phyloP scores from a whole-genome alignment of 1,140 invertebrate species.

The Polyergus mexicanus region DNA sequence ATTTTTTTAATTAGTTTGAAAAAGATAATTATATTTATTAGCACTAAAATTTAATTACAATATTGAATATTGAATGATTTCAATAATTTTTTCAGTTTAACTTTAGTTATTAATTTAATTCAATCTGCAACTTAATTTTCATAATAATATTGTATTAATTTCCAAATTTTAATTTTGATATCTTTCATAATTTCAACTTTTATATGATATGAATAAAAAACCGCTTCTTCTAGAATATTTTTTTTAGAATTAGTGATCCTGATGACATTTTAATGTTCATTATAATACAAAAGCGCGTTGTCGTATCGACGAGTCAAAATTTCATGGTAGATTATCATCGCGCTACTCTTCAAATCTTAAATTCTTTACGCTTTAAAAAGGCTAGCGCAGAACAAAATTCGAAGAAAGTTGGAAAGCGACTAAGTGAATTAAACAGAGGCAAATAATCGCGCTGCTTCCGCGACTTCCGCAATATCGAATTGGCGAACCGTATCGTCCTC shows the following conservation, averaged over 20 bases:
- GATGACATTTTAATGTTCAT: background rate
- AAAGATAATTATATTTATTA: slow-evolving; percentile 1
- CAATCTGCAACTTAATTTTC: too few relatives aligned
- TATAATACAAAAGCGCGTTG: background rate
- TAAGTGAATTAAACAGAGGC: slow-evolving; percentile 45
- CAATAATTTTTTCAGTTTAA: too few relatives aligned
- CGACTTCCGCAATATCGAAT: slow-evolving; percentile 53
- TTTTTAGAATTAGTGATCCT: too few relatives aligned
- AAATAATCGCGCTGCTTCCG: slow-evolving; percentile 36
- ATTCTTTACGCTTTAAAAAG: background rate
- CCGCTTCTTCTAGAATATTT: background rate
- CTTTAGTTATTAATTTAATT: too few relatives aligned
- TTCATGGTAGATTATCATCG: background rate
- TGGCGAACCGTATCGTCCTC: slow-evolving; percentile 35
- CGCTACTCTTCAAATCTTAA: background rate
- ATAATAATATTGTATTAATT: too few relatives aligned
- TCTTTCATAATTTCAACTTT: too few relatives aligned
- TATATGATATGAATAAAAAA: background rate
- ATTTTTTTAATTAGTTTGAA: slow-evolving; percentile 10
- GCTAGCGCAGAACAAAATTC: slow-evolving; percentile 2
- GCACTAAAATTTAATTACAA: background rate
- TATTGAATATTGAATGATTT: too few relatives aligned
- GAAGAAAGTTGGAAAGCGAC: slow-evolving; percentile 58
- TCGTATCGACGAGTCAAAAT: background rate
- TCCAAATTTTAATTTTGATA: too few relatives aligned